phyloP scores from a whole-genome alignment of 2,888 invertebrate species.

The Cerastis rubricosa region DNA sequence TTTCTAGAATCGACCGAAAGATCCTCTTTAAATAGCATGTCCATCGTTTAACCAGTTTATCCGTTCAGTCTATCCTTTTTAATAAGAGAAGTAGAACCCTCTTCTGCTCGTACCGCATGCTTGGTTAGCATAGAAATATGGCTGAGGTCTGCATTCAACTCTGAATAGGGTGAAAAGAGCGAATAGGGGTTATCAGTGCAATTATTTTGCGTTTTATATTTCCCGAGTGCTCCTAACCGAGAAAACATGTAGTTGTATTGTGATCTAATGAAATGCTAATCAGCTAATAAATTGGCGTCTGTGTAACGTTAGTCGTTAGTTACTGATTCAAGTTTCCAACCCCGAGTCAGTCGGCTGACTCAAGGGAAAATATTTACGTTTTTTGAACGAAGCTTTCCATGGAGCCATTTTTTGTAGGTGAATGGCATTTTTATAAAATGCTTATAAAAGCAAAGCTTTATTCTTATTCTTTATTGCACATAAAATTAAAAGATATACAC shows the following conservation, averaged over 20 bases:
- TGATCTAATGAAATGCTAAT: neutral
- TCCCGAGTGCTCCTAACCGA: conserved; percentile 30
- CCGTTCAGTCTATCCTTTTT: neutral
- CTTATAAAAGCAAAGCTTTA: no score
- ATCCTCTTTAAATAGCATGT: neutral
- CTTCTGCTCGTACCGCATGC: conserved; percentile 11
- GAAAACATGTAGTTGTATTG: conserved; percentile 9
- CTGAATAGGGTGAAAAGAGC: conserved; percentile 24
- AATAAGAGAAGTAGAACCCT: conserved; percentile 15
- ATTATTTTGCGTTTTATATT: conserved; percentile 46
- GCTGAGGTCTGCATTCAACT: conserved; percentile 37
- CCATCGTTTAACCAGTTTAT: neutral
- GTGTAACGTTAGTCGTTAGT: neutral
- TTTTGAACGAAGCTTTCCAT: no score
- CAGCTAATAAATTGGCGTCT: neutral
- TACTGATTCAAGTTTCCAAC: neutral
- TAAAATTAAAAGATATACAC: no score
- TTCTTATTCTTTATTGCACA: no score
- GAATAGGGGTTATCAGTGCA: conserved; percentile 49
- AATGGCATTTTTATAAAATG: no score
- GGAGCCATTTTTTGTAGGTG: no score
- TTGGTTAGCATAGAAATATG: conserved; percentile 15
- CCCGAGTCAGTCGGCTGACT: no score
- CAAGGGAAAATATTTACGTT: no score
- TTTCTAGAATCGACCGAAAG: neutral